Percentiles rank a stretch among this genome's conserved stretches.
These are phyloP conservation scores for Lepetodrilus schrolli DNA, from an alignment of 2,888 invertebrate species.

Conservation along the genomic window DNA sequence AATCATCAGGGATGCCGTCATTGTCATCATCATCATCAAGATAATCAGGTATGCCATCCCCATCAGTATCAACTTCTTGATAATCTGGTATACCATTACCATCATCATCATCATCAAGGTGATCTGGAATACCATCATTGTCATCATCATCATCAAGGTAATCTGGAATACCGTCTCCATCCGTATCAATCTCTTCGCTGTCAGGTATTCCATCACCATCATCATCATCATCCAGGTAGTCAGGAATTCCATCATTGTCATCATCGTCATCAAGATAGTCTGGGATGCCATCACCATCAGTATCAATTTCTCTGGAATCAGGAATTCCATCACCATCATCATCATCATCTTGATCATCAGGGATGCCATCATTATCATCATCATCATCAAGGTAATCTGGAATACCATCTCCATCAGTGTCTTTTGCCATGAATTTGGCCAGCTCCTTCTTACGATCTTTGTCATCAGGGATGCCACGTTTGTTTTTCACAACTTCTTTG, in stretches of 20 bases:
- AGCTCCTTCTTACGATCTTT: conserved; percentile 57
- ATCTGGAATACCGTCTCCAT: conserved; percentile 62
- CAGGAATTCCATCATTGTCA: conserved; percentile 56
- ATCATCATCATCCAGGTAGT: conserved; percentile 44
- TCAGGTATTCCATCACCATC: conserved; percentile 53
- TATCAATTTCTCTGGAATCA: conserved; percentile 46
- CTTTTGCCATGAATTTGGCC: conserved; percentile 37
- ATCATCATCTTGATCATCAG: conserved; percentile 47
- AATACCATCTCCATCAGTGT: conserved; percentile 65
- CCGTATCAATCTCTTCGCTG: conserved; percentile 42
- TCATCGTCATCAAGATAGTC: conserved; percentile 54
- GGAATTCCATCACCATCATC: conserved; percentile 67
- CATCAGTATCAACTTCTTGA: conserved; percentile 43
- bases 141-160: conserved; percentile 48
- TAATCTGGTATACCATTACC: conserved; percentile 60
- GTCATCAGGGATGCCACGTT: conserved; percentile 61
- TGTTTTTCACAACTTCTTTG: conserved; percentile 47
- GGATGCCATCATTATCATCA: conserved; percentile 57
- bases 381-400: conserved; percentile 59
- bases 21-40: conserved; percentile 60
- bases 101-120: conserved; percentile 54
- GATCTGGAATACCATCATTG: conserved; percentile 51
- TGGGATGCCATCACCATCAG: conserved; percentile 56
- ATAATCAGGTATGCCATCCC: conserved; percentile 55
- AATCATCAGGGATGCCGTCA: conserved; percentile 48